Percentiles rank a stretch among this genome's conserved stretches.
Conservation (phyloP, 2,797 vertebrate genomes). For the Lacerta viridis region DNA sequence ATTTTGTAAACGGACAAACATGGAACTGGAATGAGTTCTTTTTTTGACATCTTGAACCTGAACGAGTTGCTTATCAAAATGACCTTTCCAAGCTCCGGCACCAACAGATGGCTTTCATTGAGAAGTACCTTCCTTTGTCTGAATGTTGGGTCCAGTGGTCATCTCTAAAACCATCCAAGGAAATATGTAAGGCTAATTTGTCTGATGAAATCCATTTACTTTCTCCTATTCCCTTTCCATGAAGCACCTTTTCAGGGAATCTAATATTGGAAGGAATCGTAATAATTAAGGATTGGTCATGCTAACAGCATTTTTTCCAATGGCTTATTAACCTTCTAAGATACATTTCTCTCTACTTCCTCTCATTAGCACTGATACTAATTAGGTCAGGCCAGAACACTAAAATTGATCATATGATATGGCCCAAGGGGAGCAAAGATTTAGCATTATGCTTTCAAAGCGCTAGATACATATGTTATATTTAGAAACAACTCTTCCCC, state of each 20-base stretch:
- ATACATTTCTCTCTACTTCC: slow-evolving; percentile 78
- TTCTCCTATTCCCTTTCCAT: slow-evolving; percentile 44
- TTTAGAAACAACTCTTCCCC: slow-evolving; percentile 60
- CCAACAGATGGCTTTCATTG: slow-evolving; percentile 51
- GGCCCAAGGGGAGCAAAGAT: slow-evolving; percentile 64
- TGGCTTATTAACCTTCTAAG: slow-evolving; percentile 81
- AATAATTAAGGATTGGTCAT: slow-evolving; percentile 79
- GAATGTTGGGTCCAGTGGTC: slow-evolving; percentile 51
- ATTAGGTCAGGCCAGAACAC: slow-evolving; percentile 78
- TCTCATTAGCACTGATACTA: slow-evolving; percentile 77
- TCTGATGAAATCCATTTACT: slow-evolving; percentile 56
- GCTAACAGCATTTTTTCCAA: slow-evolving; percentile 81
- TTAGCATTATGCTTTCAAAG: slow-evolving; percentile 65
- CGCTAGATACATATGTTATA: slow-evolving; percentile 52
- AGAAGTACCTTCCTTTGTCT: slow-evolving; percentile 54
- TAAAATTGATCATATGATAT: slow-evolving; percentile 73
- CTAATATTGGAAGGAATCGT: slow-evolving; percentile 76
- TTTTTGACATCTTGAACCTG: too few relatives aligned
- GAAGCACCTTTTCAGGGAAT: slow-evolving; percentile 77
- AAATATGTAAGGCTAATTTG: slow-evolving; percentile 57
- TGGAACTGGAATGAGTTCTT: too few relatives aligned
- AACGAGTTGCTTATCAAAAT: too few relatives aligned
- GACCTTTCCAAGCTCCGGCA: slow-evolving; percentile 6
- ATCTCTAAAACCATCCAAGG: slow-evolving; percentile 57
- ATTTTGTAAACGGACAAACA: too few relatives aligned